phyloP scores from a whole-genome alignment of 2,113 vertebrate genomes.

The Enhydra lutris region DNA sequence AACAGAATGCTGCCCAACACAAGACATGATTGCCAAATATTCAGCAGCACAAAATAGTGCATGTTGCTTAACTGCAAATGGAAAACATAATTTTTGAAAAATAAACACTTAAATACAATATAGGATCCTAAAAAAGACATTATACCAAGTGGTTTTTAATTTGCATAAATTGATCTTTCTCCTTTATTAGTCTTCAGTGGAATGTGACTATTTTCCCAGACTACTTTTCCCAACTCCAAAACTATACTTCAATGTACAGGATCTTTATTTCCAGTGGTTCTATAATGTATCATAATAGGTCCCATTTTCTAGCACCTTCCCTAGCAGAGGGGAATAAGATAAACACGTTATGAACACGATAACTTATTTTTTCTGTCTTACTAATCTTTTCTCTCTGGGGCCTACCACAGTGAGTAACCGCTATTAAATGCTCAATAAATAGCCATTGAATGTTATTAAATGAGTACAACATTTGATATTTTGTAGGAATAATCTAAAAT shows the following conservation, averaged over 20 bases:
- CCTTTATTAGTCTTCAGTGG: background rate
- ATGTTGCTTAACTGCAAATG: background rate
- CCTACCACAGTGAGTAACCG: background rate
- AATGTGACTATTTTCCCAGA: background rate
- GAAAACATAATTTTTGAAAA: slow-evolving; percentile 23
- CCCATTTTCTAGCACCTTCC: background rate
- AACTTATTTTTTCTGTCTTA: background rate
- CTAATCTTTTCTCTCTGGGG: background rate
- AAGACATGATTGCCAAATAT: background rate
- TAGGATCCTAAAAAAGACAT: background rate
- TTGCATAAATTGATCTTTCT: background rate
- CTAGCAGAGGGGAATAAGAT: background rate
- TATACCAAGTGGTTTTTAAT: background rate
- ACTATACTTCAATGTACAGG: background rate
- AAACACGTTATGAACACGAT: background rate
- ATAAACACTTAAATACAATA: background rate
- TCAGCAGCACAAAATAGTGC: background rate
- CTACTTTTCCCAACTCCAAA: background rate
- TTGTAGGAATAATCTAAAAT: background rate
- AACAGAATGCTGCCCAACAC: background rate
- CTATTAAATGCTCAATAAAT: slow-evolving; percentile 51
- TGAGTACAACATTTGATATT: background rate
- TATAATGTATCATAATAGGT: background rate
- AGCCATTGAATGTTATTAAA: background rate
- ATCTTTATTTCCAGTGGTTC: background rate